Base-by-base conservation (phyloP, 1,140 invertebrate genomes). In the Trichomalopsis sarcophagae region DNA sequence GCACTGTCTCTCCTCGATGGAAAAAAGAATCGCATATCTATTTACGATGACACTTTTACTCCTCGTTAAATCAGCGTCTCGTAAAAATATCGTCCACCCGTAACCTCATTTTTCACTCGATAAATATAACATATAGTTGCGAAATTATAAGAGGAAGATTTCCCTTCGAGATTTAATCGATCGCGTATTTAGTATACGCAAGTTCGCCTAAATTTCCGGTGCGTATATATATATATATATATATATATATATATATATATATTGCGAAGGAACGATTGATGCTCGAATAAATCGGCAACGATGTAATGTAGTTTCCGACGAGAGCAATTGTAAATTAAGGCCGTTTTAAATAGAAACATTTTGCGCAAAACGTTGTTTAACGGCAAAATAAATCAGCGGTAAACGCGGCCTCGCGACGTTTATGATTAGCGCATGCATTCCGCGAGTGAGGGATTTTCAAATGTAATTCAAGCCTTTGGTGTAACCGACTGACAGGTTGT, bases 41-140 rank as follows among this genome's bases (percentile, higher is more conserved):
- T 27, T 73, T 77, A 84, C 75, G 82, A 71, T 78, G 66, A 78
- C 71, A 79, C 40, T 78, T 84, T 79, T 71, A 79, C 47, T 79
- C n/a, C 33, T 47, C 33, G 36, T 76, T 83, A 82, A 78, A 82
- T 82, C 81, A 47, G 14, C 13, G 36, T 17, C 74, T 77, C 68
- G 74, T 83, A 21, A 55, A 77, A 40, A 68, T 77, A 71, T 30
- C 9, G 68, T 27, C 10, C 23, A 27, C 68, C 23, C 7, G 27
- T 71, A 71, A 30, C 23, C 69, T 2, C 69, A n/a, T 13, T 71
- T 44, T 9, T 44, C 40, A 0, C 69, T 62, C 21, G 55, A 62
- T 21, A 10, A 44, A n/a, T n/a, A n/a, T n/a, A n/a, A n/a, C n/a
- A n/a, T n/a, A n/a, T n/a, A n/a, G 4, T 36, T 36, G 33, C 33